phyloP scores from a whole-genome alignment of 2,797 vertebrate genomes.

The Eidolon dupreanum region DNA sequence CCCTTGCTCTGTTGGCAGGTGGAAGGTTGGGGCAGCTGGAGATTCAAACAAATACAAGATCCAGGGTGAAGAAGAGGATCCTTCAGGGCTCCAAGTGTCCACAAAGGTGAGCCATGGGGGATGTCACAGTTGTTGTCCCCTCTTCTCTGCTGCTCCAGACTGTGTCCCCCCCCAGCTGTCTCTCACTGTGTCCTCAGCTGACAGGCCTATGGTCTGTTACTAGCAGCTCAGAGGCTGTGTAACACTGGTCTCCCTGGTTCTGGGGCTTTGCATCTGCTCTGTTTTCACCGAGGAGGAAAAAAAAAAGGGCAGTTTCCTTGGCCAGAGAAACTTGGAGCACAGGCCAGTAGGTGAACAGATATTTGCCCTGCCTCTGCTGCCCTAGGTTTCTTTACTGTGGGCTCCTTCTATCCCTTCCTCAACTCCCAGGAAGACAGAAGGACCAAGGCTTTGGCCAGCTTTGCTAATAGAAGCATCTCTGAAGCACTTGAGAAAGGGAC shows the following conservation, averaged over 20 bases:
- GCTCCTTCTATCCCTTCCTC: background rate
- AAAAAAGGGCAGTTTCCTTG: background rate
- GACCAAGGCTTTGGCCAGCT: background rate
- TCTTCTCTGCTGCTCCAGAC: background rate
- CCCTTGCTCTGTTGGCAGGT: background rate
- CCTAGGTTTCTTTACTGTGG: background rate
- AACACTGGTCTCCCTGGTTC: background rate
- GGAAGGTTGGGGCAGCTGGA: background rate
- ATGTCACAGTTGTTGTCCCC: too few species aligned
- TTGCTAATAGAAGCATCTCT: background rate
- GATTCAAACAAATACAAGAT: background rate
- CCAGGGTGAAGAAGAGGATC: background rate
- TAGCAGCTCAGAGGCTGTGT: background rate
- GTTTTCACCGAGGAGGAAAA: background rate
- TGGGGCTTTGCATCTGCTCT: background rate
- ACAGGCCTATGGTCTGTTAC: background rate
- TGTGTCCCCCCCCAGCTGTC: too few species aligned
- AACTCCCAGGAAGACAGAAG: background rate
- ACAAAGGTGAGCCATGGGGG: rapidly evolving
- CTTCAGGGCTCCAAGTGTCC: background rate
- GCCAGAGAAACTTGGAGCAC: background rate
- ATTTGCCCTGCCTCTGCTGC: background rate
- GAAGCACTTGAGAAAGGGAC: background rate
- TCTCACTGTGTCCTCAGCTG: background rate
- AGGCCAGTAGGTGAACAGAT: background rate